Base-by-base conservation (phyloP, 2,888 invertebrate genomes). In the Poecilus cupreus region DNA sequence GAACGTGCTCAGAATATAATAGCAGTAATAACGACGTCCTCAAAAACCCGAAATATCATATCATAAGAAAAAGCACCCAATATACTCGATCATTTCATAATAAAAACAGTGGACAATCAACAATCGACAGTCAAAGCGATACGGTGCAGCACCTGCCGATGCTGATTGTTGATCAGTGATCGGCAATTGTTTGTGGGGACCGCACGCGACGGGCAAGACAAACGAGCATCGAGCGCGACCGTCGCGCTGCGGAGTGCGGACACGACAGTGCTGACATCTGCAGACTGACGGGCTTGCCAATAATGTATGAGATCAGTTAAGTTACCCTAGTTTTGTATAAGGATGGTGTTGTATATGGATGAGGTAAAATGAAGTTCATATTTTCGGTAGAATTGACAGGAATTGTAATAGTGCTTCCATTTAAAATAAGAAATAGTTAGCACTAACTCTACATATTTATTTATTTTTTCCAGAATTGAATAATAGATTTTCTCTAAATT, bases 181-280 rank as follows among this genome's bases (percentile, higher is more conserved):
- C 60, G 60, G 60, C 60, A n/a, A 60, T 60, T 60, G 60, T 60
- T 26, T 60, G 60, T 60, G 13, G 22, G 26, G 77, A 77, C 76
- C 77, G 57, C 77, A 77, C 77, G 77, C 77, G 77, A 77, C 22
- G 16, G 18, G 60, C 20, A 78, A 64, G 78, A 78, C 78, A 78
- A 75, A 78, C 64, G 77, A 75, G 51, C 26, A 18, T 32, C 26
- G 64, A 8, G 22, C 32, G 64, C 32, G 22, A 57, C 26, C 26
- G 64, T 64, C 32, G 26, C 70, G 70, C 22, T 16, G 39, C 20
- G 39, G 39, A 22, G n/a, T 16, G 39, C 20, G 39, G 39, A 22
- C 57, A 39, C 37, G 70, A n/a, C 39, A 39, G 22, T 74, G 32
- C 13, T 46, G 78, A 78, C 78, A 78, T 78, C 78, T 78, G 78